phyloP scores from a whole-genome alignment of 2,113 vertebrate genomes.

The Ammodytes marinus region DNA sequence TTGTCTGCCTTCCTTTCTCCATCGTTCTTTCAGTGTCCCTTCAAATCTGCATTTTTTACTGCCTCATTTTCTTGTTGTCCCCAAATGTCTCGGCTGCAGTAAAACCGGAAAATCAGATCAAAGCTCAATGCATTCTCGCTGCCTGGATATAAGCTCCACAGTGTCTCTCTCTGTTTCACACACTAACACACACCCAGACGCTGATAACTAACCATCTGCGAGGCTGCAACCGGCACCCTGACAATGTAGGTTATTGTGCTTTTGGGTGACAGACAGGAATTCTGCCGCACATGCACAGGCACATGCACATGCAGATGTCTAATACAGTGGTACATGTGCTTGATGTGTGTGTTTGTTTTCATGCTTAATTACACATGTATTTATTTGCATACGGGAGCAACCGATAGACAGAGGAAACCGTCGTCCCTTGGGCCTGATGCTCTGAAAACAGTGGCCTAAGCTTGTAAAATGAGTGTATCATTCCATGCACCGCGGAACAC shows the following conservation, averaged over 20 bases:
- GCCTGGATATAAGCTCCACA: background rate
- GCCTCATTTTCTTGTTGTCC: background rate
- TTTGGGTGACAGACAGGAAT: conserved; percentile 10
- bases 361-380: conserved; percentile 33
- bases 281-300: no score
- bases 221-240: background rate
- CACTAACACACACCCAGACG: conserved; percentile 24
- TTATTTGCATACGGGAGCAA: conserved; percentile 22
- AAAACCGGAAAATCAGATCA: background rate
- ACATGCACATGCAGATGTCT: background rate
- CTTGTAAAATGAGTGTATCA: conserved; percentile 62
- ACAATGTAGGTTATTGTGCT: conserved; percentile 22
- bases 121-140: conserved; percentile 5
- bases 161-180: background rate
- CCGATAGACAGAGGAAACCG: background rate
- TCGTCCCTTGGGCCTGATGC: conserved; percentile 18
- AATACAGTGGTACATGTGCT: background rate
- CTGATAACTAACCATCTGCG: conserved; percentile 23
- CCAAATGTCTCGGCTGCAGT: conserved; percentile 6
- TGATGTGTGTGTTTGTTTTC: background rate
- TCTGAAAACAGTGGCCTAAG: conserved; percentile 34
- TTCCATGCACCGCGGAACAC: conserved; percentile 32
- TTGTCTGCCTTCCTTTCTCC: background rate
- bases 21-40: background rate
- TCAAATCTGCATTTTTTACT: conserved; percentile 25